These are phyloP conservation scores for Enteromius paludinosus DNA, from an alignment of 2,797 vertebrate genomes.

Conservation along the genomic window DNA sequence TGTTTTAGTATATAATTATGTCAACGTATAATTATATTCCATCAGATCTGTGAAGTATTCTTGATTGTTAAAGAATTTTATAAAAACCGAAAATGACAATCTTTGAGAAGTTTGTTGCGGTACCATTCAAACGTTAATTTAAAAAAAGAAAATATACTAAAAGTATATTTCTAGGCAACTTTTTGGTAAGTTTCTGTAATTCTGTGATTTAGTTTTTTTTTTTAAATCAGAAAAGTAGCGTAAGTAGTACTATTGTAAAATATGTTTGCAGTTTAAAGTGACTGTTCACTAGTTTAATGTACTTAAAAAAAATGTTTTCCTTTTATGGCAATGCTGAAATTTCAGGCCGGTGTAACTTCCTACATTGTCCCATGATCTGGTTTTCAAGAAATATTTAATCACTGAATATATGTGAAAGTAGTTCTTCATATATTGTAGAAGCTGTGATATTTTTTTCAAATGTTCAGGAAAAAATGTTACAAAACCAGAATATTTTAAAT, in stretches of 20 bases:
- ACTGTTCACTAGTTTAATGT: background rate
- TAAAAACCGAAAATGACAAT: background rate
- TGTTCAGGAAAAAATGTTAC: background rate
- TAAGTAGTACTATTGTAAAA: background rate
- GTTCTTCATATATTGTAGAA: background rate
- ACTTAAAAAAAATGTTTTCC: background rate
- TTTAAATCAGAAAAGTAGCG: background rate
- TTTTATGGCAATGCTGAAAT: background rate
- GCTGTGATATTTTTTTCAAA: background rate
- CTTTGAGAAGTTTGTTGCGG: too few species aligned
- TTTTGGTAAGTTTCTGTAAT: background rate
- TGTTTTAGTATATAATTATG: slow-evolving; percentile 4
- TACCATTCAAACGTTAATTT: background rate
- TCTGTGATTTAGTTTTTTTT: background rate
- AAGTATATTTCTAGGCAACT: too few species aligned
- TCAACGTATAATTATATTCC: background rate
- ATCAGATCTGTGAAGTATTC: background rate
- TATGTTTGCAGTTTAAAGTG: background rate
- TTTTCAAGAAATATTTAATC: background rate
- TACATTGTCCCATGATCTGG: background rate
- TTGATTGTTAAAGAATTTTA: background rate
- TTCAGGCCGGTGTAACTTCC: background rate
- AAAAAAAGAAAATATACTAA: too few species aligned
- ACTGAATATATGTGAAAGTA: background rate
- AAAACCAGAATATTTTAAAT: background rate